Conservation (phyloP, 2,888 invertebrate species). For the Leptinotarsa rubiginosa region DNA sequence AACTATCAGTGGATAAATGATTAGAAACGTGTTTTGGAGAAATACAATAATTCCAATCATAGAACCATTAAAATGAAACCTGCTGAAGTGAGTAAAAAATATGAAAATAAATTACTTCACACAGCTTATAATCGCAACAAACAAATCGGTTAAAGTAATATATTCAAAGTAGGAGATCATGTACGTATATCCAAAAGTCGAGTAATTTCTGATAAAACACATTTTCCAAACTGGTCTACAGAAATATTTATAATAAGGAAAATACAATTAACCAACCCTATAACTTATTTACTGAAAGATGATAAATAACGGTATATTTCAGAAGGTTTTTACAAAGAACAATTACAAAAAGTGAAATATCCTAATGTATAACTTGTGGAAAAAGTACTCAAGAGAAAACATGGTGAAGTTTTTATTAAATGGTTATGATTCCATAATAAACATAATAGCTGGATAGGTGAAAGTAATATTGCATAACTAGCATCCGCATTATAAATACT, state of each 20-base stretch:
- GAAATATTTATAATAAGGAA: slow-evolving; percentile 52
- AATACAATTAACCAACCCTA: slow-evolving; percentile 54
- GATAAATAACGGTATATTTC: slow-evolving; percentile 44
- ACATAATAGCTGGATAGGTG: slow-evolving; percentile 32
- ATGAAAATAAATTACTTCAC: neutral
- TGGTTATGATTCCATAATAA: slow-evolving; percentile 48
- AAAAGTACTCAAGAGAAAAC: slow-evolving; percentile 50
- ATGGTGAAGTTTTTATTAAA: slow-evolving; percentile 50
- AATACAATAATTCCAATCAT: neutral
- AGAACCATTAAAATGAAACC: neutral
- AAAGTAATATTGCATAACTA: slow-evolving; percentile 25
- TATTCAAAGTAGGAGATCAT: no score
- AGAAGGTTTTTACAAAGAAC: slow-evolving; percentile 51
- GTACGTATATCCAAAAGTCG: no score
- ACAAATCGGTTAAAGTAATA: neutral
- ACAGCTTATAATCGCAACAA: neutral
- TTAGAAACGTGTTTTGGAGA: no score
- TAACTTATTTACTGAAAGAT: slow-evolving; percentile 56
- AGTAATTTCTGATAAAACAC: neutral
- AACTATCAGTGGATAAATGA: no score
- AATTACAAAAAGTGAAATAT: slow-evolving; percentile 53
- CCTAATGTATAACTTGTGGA: slow-evolving; percentile 58
- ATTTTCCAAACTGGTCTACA: neutral
- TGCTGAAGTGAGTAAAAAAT: neutral
- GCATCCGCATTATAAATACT: neutral